phyloP scores from a whole-genome alignment of 2,797 vertebrate species.

The Sandelia bainsii region DNA sequence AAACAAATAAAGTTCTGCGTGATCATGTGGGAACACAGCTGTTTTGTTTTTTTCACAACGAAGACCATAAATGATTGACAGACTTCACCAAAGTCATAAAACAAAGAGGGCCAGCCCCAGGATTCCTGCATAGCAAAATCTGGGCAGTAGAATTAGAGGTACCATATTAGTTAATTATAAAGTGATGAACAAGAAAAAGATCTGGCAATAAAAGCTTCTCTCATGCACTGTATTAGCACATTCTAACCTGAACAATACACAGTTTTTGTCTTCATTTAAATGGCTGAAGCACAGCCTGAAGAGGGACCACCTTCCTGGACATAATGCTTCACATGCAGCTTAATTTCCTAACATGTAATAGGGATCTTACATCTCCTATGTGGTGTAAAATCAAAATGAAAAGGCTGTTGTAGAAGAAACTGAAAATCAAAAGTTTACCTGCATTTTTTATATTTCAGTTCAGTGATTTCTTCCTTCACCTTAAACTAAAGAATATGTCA shows the following conservation, averaged over 20 bases:
- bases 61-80: slow-evolving; percentile 30
- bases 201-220: slow-evolving; percentile 10
- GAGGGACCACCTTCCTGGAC: slow-evolving; percentile 5
- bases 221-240: slow-evolving; percentile 20
- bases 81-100: slow-evolving; percentile 86
- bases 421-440: no score
- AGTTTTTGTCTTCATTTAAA: slow-evolving; percentile 36
- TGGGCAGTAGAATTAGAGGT: slow-evolving; percentile 48
- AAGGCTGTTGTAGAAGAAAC: slow-evolving; percentile 5
- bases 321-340: slow-evolving; percentile 24
- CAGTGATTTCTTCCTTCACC: no score
- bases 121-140: slow-evolving; percentile 70
- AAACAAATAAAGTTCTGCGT: background rate
- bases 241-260: slow-evolving; percentile 24
- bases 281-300: slow-evolving; percentile 45
- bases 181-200: slow-evolving; percentile 9
- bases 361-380: background rate
- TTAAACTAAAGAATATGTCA: no score
- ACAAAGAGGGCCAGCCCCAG: slow-evolving; percentile 60
- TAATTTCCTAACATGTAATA: background rate
- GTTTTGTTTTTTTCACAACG: slow-evolving; percentile 9
- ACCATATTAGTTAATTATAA: slow-evolving; percentile 26
- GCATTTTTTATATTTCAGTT: no score
- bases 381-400: slow-evolving; percentile 1
- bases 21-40: slow-evolving; percentile 13